Evolutionary conservation across 2,888 invertebrate genomes (phyloP).

Genomic region (Hemithea aestivaria): DNA sequence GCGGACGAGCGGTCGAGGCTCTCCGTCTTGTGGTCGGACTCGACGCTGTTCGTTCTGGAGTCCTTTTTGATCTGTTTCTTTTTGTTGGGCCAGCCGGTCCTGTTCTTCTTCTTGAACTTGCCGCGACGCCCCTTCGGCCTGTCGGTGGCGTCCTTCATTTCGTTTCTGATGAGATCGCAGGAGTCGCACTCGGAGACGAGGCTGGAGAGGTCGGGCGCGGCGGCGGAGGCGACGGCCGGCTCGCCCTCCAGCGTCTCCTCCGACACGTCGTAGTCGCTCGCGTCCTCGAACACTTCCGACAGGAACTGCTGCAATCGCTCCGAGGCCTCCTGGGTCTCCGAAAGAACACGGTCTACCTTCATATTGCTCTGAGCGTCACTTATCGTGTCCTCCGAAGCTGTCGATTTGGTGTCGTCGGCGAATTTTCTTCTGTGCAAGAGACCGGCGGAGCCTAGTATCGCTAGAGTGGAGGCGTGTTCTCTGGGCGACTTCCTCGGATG

Average conservation of each 20-base stretch:
- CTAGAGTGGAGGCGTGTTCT: conserved; percentile 92
- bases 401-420: conserved; percentile 63
- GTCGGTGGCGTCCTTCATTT: conserved; percentile 47
- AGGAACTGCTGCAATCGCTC: conserved; percentile 66
- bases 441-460: conserved; percentile 84
- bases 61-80: conserved; percentile 58
- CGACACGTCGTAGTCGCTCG: conserved; percentile 68
- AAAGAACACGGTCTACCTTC: conserved; percentile 50
- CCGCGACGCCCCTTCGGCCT: conserved; percentile 57
- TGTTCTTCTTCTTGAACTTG: conserved; percentile 84
- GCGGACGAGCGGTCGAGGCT: conserved; percentile 56
- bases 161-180: conserved; percentile 63
- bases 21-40: conserved; percentile 46
- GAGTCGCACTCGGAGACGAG: conserved; percentile 65
- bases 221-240: conserved; percentile 50
- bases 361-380: conserved; percentile 56
- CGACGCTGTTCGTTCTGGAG: conserved; percentile 49
- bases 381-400: conserved; percentile 67
- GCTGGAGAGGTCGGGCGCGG: conserved; percentile 65
- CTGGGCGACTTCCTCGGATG: conserved; percentile 91
- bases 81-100: conserved; percentile 89
- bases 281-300: conserved; percentile 66
- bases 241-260: conserved; percentile 63
- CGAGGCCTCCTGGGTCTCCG: conserved; percentile 56
- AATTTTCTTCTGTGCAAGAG: conserved; percentile 77